Evolutionary conservation across 30 jellyfish, hydroid and myxozoan genomes (phyloP), one percentile per base, ranked within the genome.

Genomic region (Turritopsis rubra): DNA sequence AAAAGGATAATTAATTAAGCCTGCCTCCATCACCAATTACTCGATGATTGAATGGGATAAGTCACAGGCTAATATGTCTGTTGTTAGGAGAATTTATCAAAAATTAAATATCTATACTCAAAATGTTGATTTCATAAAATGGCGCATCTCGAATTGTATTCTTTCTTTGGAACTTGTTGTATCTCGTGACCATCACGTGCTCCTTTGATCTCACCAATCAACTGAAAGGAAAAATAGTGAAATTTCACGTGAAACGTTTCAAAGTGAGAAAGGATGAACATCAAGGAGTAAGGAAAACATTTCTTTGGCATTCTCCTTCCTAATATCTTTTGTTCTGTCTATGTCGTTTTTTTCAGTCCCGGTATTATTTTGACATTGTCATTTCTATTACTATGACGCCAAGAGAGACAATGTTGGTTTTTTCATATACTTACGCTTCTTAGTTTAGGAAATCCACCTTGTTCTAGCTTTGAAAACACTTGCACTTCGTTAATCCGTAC

Each of bases 381-480:
- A n/a, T n/a, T n/a, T n/a, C n/a, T n/a, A n/a, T n/a, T n/a, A n/a
- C n/a, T 27, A 66, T 66, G 29, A 1, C 77, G 9, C 9, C 16
- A 68, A 16, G 21, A 68, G 21, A 68, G 19, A 68, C 77, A 68
- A 68, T 7, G 30, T 68, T 22, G 28, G 21, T 19, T 68, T 27
- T 27, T 19, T 68, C 28, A 68, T 18, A 60, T 68, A 68, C 77
- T n/a, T 68, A 68, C 77, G 17, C 19, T 23, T 68, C 21, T 68
- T 68, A 27, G 31, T 68, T 68, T 68, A 27, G 82, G 82, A 29
- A 74, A 74, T 24, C 82, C 82, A 20, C 65, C 71, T 74, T 74
- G 82, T 23, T 26, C 24, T 74, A 74, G 24, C n/a, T 74, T 74
- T 9, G 82, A 74, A 24, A 74, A 74, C 5, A 74, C 65, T 9